Conservation (phyloP, 2,888 invertebrate genomes). For the Scaptodrosophila latifasciaeformis region DNA sequence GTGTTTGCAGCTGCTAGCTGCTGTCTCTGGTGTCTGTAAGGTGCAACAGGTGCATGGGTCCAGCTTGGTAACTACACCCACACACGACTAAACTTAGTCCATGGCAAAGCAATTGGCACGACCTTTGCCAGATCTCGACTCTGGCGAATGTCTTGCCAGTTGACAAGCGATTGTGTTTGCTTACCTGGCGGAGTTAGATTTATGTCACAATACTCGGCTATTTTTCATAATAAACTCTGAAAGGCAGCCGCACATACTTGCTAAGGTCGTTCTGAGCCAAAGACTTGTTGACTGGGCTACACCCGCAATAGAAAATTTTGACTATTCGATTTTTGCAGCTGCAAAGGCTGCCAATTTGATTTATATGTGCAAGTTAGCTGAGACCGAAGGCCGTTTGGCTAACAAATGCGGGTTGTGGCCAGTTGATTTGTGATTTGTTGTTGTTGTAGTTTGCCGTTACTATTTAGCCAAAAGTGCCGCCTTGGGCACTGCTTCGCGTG, state of each 20-base stretch:
- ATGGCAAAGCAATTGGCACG: constrained; percentile 12
- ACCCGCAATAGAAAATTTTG: too few species aligned
- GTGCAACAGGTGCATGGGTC: constrained; percentile 38
- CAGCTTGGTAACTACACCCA: constrained; percentile 41
- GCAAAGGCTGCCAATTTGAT: constrained; percentile 38
- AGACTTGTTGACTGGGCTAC: constrained; percentile 25
- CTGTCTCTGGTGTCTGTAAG: constrained; percentile 17
- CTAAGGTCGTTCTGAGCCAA: constrained; percentile 53
- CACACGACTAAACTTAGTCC: constrained; percentile 23
- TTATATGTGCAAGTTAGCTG: constrained; percentile 54
- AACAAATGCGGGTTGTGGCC: neutral
- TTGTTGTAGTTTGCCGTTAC: neutral
- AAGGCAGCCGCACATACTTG: constrained; percentile 45
- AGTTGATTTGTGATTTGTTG: neutral
- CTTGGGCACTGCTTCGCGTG: neutral
- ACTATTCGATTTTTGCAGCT: too few species aligned
- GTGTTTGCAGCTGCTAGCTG: constrained; percentile 20
- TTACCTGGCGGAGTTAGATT: constrained; percentile 48
- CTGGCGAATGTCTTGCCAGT: neutral
- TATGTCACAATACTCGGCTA: constrained; percentile 19
- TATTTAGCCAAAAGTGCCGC: neutral
- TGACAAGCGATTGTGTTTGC: constrained; percentile 21
- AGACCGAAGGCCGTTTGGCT: constrained; percentile 47
- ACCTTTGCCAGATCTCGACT: constrained; percentile 56
- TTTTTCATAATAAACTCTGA: neutral